Conservation (phyloP, 2,113 vertebrate species). For the Apodemus speciosus region DNA sequence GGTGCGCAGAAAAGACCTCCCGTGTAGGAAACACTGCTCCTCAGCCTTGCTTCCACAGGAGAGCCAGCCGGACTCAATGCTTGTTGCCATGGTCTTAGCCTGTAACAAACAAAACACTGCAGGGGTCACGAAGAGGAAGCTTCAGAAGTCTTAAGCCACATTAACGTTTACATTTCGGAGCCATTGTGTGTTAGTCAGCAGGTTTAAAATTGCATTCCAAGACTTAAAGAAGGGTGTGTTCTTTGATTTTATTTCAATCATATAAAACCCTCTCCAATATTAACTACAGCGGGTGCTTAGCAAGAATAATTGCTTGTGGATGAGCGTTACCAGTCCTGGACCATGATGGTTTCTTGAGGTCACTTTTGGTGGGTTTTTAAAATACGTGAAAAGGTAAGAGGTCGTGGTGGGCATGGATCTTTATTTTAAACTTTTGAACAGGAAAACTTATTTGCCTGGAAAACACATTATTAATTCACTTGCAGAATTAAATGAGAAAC, state of each 20-base stretch:
- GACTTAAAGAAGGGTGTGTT: background rate
- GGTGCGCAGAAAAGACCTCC: background rate
- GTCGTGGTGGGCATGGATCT: background rate
- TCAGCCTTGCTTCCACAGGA: background rate
- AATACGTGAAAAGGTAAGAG: background rate
- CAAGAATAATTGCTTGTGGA: background rate
- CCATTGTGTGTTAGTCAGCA: background rate
- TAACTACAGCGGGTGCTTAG: background rate
- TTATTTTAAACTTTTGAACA: constrained; percentile 37
- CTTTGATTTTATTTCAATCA: background rate
- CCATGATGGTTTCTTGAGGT: background rate
- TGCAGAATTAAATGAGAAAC: background rate
- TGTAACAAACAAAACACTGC: constrained; percentile 28
- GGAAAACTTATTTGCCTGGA: constrained; percentile 15
- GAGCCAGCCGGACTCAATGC: background rate
- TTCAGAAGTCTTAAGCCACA: background rate
- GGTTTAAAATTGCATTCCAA: constrained; percentile 11
- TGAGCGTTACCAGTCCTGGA: background rate
- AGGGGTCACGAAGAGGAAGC: background rate
- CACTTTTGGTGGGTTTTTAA: background rate
- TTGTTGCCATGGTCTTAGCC: constrained; percentile 25
- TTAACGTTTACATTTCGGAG: constrained; percentile 37
- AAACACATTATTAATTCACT: constrained; percentile 16
- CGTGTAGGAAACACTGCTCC: background rate
- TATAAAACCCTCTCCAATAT: background rate